Evolutionary conservation across 2,888 invertebrate species (phyloP).

Genomic region (Corythucha ciliata): DNA sequence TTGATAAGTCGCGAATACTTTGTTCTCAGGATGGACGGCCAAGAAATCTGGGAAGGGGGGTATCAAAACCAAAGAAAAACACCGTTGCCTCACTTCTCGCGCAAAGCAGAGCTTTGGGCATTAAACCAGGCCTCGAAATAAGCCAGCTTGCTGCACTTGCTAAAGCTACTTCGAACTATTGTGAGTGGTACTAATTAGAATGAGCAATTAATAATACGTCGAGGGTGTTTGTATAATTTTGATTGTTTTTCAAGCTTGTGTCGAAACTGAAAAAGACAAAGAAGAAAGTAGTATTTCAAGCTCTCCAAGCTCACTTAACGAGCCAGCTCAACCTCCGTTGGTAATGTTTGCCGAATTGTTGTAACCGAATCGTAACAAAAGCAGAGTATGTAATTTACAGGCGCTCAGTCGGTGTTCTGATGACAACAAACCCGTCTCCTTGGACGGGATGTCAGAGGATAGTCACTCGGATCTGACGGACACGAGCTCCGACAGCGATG

Average conservation of each 20-base stretch:
- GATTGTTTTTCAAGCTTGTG: no score
- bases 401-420: slow-evolving; percentile 19
- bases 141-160: slow-evolving; percentile 28
- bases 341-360: slow-evolving; percentile 11
- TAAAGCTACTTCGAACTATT: slow-evolving; percentile 18
- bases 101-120: slow-evolving; percentile 71
- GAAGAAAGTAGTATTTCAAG: slow-evolving; percentile 28
- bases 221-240: no score
- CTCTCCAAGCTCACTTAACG: slow-evolving; percentile 25
- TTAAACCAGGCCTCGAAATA: slow-evolving; percentile 35
- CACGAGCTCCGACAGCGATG: slow-evolving; percentile 28
- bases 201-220: not conserved
- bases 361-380: no score
- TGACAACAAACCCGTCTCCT: slow-evolving; percentile 20
- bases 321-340: slow-evolving; percentile 20
- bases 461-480: slow-evolving; percentile 29
- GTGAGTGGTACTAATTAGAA: slow-evolving; percentile 1
- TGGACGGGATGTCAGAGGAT: slow-evolving; percentile 29
- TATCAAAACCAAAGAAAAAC: slow-evolving; percentile 86
- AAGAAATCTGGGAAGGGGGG: slow-evolving; percentile 73
- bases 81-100: slow-evolving; percentile 81
- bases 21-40: slow-evolving; percentile 60
- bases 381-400: no score
- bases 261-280: slow-evolving; percentile 28
- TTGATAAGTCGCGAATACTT: not conserved